phyloP scores from a whole-genome alignment of 2,797 vertebrate species.

The Notolepis coatsorum region DNA sequence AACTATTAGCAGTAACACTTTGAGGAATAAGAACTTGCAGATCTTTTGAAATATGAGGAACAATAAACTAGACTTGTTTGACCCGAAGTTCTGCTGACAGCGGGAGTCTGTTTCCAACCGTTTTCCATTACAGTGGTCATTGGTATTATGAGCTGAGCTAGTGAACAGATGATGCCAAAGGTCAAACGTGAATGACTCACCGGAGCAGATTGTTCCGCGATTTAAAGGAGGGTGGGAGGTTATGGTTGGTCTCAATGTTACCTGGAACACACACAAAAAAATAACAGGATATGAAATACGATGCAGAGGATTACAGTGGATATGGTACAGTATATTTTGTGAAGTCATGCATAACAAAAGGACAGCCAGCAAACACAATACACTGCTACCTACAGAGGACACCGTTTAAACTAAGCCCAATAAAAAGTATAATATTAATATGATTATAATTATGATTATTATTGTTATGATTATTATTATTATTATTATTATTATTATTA shows the following conservation, averaged over 20 bases:
- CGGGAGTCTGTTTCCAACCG: too few species aligned
- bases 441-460: too few species aligned
- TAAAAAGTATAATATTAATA: background rate
- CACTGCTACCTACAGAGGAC: background rate
- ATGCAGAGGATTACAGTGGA: background rate
- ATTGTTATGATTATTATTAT: too few species aligned
- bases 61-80: too few species aligned
- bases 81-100: background rate
- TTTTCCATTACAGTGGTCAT: background rate
- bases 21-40: too few species aligned
- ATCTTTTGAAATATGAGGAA: too few species aligned
- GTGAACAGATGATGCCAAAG: background rate
- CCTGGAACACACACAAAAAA: conserved; percentile 65
- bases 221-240: conserved; percentile 85
- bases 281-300: background rate
- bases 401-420: background rate
- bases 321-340: background rate
- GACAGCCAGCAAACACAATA: background rate
- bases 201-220: conserved; percentile 89
- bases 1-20: too few species aligned
- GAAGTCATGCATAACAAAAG: too few species aligned
- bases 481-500: background rate
- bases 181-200: conserved; percentile 60
- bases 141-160: background rate
- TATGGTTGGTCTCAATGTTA: conserved; percentile 92